Evolutionary conservation across 1,140 invertebrate species (phyloP), one percentile per base, ranked within the genome.

Genomic region (Metaphire vulgaris): DNA sequence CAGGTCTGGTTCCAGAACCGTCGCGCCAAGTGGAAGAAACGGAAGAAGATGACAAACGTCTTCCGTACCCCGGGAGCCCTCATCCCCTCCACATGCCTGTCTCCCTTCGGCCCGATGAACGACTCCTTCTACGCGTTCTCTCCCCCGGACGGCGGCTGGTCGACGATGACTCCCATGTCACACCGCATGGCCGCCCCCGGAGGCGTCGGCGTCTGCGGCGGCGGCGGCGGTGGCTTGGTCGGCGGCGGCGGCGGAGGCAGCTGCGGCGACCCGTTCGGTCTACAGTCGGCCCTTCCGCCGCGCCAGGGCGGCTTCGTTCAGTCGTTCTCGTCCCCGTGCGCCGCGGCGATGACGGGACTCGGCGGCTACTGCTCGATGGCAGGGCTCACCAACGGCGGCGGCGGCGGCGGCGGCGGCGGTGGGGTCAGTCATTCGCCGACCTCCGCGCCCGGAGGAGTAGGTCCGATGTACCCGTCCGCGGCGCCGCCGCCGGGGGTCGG

Each of bases 11-110:
- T 85, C 73, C 83, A 85, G 80, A 85, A 86, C 79, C 77, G 85
- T 1, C 81, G 84, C 12, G 84, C 84, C 30, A 86, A 86, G 77
- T 85, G 96, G 94, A 98, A 98, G 89, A 97, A 97, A 82, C 90
- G 95, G 81, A 97, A 97, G 92, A 97, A 97, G 92, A 94, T 93
- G 31, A 94, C 93, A 16, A 95, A 96, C 83, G 94, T 97, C 14
- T 97, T 97, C 86, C 89, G 95, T 68, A 92, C 93, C 0, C 92
- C 95, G 0, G 85, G 85, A 30, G 91, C 93, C 1, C 88, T 97
- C 72, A 88, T 97, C 80, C 95, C 96, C 32, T 96, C 95, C 0
- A 95, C 97, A 81, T 93, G 93, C 41, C 89, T 98, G 74, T 94
- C 94, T 15, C 94, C 95, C 1, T 97, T 97, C 83, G 81, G 81